phyloP scores from a whole-genome alignment of 2,797 vertebrate species.

The Anguilla obscura region DNA sequence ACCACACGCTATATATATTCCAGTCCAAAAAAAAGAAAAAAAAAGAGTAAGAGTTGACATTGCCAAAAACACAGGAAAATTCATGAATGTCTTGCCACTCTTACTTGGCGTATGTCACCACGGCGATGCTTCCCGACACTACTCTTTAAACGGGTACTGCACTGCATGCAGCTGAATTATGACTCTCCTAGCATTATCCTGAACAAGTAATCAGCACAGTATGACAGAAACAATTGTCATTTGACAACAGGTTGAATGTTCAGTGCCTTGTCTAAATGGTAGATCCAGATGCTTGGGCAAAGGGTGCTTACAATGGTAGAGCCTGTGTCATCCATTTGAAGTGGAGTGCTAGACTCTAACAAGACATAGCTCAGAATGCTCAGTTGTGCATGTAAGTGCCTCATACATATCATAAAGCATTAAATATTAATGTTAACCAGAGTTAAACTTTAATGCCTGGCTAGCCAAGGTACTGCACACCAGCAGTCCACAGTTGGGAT shows the following conservation, averaged over 20 bases:
- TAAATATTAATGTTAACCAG: not conserved
- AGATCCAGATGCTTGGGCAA: not conserved
- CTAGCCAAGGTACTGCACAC: too few species aligned
- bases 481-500: too few species aligned
- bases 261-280: not conserved
- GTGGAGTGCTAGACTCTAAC: not conserved
- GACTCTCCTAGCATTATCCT: not conserved
- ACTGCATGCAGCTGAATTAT: not conserved
- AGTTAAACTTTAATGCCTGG: too few species aligned
- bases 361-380: not conserved
- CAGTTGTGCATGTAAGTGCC: not conserved
- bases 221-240: not conserved
- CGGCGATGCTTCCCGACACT: not conserved
- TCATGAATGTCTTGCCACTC: not conserved
- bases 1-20: not conserved
- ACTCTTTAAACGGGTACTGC: not conserved
- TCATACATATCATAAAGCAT: not conserved
- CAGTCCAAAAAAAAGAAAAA: not conserved
- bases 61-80: not conserved
- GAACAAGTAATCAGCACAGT: not conserved
- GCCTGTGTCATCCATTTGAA: not conserved
- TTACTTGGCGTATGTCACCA: not conserved
- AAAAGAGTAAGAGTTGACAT: not conserved
- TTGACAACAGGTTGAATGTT: not conserved
- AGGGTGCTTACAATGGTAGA: not conserved